phyloP scores from a whole-genome alignment of 1,140 invertebrate genomes.

The Oedothorax gibbosus region DNA sequence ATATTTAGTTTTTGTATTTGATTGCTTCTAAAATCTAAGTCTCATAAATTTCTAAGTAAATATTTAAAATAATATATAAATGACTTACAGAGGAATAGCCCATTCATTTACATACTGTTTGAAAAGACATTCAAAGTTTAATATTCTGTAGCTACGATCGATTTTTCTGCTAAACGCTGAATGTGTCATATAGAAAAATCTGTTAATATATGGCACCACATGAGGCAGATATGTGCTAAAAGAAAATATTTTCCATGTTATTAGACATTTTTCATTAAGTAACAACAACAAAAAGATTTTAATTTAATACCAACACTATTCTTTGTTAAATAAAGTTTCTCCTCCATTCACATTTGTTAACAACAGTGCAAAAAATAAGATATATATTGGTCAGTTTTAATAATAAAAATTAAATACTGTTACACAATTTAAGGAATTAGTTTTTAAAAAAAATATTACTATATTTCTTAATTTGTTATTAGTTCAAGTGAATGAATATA shows the following conservation, averaged over 20 bases:
- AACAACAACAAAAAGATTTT: no score
- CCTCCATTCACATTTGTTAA: no score
- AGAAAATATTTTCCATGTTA: conserved; percentile 30
- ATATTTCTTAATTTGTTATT: no score
- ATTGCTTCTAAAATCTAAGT: neutral
- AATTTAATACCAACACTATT: no score
- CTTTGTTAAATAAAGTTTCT: no score
- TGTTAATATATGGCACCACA: conserved; percentile 66
- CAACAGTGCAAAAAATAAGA: no score
- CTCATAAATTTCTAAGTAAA: no score
- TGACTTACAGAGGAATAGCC: conserved; percentile 67
- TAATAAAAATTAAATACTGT: no score
- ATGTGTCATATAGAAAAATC: conserved; percentile 64
- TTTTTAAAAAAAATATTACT: neutral
- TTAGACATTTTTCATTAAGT: no score
- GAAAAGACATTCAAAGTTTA: conserved; percentile 69
- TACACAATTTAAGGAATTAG: no score
- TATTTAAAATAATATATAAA: neutral
- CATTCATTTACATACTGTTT: conserved; percentile 70
- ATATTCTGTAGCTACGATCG: conserved; percentile 66
- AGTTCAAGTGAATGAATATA: neutral
- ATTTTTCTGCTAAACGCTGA: conserved; percentile 62
- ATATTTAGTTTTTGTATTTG: no score
- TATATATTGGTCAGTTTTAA: no score
- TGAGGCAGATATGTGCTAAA: conserved; percentile 64